Evolutionary conservation across 2,888 invertebrate genomes (phyloP).

Genomic region (Norana najaformis): DNA sequence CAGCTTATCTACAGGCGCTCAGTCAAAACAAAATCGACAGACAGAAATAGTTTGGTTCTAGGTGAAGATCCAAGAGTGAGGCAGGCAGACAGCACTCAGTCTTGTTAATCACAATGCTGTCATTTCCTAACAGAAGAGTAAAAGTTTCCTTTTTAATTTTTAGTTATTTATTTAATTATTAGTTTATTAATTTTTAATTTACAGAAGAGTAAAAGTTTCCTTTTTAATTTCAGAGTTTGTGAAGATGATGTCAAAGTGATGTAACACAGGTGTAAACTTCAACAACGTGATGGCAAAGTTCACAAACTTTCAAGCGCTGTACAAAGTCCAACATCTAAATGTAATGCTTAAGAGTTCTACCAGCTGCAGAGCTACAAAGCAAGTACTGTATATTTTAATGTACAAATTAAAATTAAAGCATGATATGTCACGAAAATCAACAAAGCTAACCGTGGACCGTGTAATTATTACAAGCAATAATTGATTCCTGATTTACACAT

Average conservation of each 20-base stretch:
- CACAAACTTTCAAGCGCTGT: neutral
- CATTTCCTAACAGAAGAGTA: too few relatives aligned
- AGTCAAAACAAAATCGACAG: too few relatives aligned
- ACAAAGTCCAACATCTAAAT: neutral
- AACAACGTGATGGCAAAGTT: neutral
- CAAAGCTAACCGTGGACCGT: neutral
- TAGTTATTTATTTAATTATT: too few relatives aligned
- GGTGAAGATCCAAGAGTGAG: too few relatives aligned
- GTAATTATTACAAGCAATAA: neutral
- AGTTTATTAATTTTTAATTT: too few relatives aligned
- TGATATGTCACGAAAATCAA: neutral
- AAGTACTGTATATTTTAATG: too few relatives aligned
- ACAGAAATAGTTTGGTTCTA: too few relatives aligned
- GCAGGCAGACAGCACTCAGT: too few relatives aligned
- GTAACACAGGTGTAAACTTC: neutral
- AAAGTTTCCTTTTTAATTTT: too few relatives aligned
- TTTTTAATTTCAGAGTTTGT: slow-evolving; percentile 4
- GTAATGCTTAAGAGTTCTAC: neutral
- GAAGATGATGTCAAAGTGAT: slow-evolving; percentile 24
- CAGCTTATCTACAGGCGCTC: too few relatives aligned
- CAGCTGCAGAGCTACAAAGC: neutral
- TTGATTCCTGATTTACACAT: neutral
- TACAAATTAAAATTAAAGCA: neutral
- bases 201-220: neutral
- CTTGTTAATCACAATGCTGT: too few relatives aligned